Conservation (phyloP, 92 coral and sea anemone genomes). For the Chrysogorgia sp. region DNA sequence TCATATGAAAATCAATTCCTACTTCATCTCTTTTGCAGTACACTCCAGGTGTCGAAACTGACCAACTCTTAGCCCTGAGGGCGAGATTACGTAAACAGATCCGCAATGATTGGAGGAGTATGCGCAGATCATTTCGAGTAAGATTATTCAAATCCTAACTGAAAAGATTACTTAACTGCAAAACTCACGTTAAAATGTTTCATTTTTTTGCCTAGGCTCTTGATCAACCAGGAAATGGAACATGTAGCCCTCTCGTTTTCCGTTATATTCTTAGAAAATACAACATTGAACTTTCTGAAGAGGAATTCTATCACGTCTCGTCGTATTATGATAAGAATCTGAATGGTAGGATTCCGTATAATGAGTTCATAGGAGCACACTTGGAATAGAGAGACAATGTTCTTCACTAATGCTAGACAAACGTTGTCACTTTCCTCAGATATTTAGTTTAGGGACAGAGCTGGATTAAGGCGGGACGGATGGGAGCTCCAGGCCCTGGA, state of each 20-base stretch:
- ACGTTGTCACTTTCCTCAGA: too few species aligned
- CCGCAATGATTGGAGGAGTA: slow-evolving; percentile 89
- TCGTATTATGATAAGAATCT: slow-evolving; percentile 91
- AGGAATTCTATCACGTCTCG: slow-evolving; percentile 86
- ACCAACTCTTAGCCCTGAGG: slow-evolving; percentile 78
- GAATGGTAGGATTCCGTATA: slow-evolving; percentile 87
- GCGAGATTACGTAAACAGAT: slow-evolving; percentile 76
- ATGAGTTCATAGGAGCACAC: slow-evolving; percentile 87
- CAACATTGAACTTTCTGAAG: slow-evolving; percentile 79
- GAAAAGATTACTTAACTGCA: too few species aligned
- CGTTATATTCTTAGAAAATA: slow-evolving; percentile 80
- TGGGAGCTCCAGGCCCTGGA: too few species aligned
- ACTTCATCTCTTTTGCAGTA: slow-evolving; percentile 55
- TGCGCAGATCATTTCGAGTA: slow-evolving; percentile 94
- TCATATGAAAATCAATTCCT: too few species aligned
- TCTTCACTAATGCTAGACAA: background rate
- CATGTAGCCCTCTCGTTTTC: slow-evolving; percentile 82
- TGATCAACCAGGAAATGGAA: slow-evolving; percentile 79
- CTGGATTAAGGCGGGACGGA: too few species aligned
- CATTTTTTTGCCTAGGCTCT: slow-evolving; percentile 59
- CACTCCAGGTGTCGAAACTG: slow-evolving; percentile 83
- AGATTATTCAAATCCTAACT: too few species aligned
- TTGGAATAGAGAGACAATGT: slow-evolving; percentile 58
- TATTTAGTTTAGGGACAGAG: too few species aligned
- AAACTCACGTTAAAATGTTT: too few species aligned